These are phyloP conservation scores for Camptogramma bilineatum DNA, from an alignment of 2,888 invertebrate genomes.

Conservation along the genomic window DNA sequence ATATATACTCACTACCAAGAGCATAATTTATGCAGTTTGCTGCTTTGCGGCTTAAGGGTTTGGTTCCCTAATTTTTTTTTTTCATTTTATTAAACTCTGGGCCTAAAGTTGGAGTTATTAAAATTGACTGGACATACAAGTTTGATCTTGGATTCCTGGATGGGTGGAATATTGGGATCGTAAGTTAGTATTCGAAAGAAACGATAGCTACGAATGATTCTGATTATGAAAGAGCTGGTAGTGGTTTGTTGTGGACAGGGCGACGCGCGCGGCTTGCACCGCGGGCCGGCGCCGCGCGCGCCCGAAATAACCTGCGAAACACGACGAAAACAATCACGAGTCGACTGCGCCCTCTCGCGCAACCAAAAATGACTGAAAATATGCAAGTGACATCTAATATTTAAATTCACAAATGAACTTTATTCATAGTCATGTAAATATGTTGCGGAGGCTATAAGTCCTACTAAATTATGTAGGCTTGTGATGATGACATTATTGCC, in stretches of 20 bases:
- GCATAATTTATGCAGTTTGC: too few relatives aligned
- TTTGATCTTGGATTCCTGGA: neutral
- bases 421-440: too few relatives aligned
- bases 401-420: neutral
- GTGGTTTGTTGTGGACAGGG: conserved; percentile 68
- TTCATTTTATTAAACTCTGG: too few relatives aligned
- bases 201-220: too few relatives aligned
- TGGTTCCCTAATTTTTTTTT: too few relatives aligned
- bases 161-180: neutral
- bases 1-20: too few relatives aligned
- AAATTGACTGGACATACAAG: too few relatives aligned
- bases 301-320: conserved; percentile 81
- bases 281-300: conserved; percentile 63
- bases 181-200: conserved; percentile 24
- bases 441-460: too few relatives aligned
- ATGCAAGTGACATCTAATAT: conserved; percentile 51
- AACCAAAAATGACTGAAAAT: conserved; percentile 79
- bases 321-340: conserved; percentile 84
- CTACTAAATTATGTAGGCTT: too few relatives aligned
- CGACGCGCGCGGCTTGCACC: conserved; percentile 73
- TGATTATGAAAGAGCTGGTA: conserved; percentile 54
- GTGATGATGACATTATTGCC: too few relatives aligned
- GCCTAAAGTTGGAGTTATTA: too few relatives aligned
- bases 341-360: conserved; percentile 73
- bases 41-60: too few relatives aligned